Base-by-base conservation (phyloP, 2,888 invertebrate genomes). In the Pristionchus entomophagus region DNA sequence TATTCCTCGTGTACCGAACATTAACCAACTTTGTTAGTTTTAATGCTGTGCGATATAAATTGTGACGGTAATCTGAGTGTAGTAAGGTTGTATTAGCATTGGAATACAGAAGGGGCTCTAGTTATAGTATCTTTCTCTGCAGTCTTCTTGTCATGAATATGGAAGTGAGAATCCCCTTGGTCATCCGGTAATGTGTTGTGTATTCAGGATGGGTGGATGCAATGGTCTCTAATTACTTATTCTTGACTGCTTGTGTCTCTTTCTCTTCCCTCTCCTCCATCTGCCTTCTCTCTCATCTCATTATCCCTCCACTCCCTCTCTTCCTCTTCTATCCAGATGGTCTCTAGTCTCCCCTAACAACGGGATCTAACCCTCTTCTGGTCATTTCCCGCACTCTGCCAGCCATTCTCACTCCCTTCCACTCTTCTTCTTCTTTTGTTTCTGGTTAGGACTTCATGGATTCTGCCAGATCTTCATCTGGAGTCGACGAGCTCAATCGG, bases 401-500 rank as follows among this genome's bases (percentile, higher is more conserved):
- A 73, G 45, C 10, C 41, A 38, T 17, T 32, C 22, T 26, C 29
- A 14, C 2, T 51, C 32, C 35, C 65, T 3, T 65, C 35, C 29
- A 26, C 51, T 51, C 78, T 8, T 17, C n/a, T n/a, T n/a, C n/a
- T n/a, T n/a, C n/a, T n/a, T n/a, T n/a, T n/a, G n/a, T n/a, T n/a
- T n/a, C n/a, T n/a, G n/a, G n/a, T n/a, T n/a, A n/a, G n/a, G n/a
- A 10, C 51, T n/a, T 14, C 26, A 80, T 80, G 78, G 51, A 51
- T 82, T 41, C 56, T 19, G 12, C 59, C 38, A 56, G 82, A 12
- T 8, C n/a, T 6, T 22, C 29, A 0, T 82, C 82, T 35, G 82
- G 59, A 56, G 41, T 82, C 19, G 82, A 82, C 2, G 82, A 82
- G n/a, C 41, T 82, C n/a, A 82, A 82, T 82, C 56, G 82, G 26